A percentile compares a stretch with the other conserved stretches of the same genome.
Conservation (phyloP, 2,888 invertebrate genomes). For the Macrosoma leucophasiata region DNA sequence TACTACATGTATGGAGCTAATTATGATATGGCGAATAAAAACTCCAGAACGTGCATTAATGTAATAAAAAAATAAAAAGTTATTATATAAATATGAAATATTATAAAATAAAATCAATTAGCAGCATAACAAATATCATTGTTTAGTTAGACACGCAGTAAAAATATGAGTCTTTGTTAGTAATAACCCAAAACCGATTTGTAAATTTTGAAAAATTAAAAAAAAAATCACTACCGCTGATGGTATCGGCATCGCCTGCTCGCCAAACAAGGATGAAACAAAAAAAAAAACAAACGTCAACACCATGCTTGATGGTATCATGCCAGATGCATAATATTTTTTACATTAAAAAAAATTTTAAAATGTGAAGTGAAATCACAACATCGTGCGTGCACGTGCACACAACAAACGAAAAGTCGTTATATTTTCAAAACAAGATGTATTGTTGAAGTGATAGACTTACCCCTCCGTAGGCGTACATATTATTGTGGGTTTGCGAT, state of each 20-base stretch:
- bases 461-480: slow-evolving; percentile 96
- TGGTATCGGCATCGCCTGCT: slow-evolving; percentile 81
- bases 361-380: not conserved
- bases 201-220: slow-evolving; percentile 37
- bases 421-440: slow-evolving; percentile 7
- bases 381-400: slow-evolving; percentile 1
- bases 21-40: slow-evolving; percentile 10
- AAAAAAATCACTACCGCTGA: slow-evolving; percentile 80
- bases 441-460: slow-evolving; percentile 65
- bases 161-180: not conserved
- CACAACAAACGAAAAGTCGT: no score
- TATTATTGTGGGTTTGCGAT: slow-evolving; percentile 99
- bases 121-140: no score
- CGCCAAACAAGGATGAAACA: slow-evolving; percentile 70
- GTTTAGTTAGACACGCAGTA: not conserved
- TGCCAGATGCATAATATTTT: slow-evolving; percentile 22
- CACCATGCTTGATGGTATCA: slow-evolving; percentile 56
- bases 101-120: no score
- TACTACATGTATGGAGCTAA: no score
- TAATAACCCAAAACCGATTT: slow-evolving; percentile 39
- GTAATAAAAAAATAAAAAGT: slow-evolving; percentile 26
- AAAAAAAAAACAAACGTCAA: slow-evolving; percentile 52
- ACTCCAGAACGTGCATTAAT: slow-evolving; percentile 14
- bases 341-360: not conserved
- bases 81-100: no score